phyloP scores from a whole-genome alignment of 2,888 invertebrate genomes.

The Chirona hameri region DNA sequence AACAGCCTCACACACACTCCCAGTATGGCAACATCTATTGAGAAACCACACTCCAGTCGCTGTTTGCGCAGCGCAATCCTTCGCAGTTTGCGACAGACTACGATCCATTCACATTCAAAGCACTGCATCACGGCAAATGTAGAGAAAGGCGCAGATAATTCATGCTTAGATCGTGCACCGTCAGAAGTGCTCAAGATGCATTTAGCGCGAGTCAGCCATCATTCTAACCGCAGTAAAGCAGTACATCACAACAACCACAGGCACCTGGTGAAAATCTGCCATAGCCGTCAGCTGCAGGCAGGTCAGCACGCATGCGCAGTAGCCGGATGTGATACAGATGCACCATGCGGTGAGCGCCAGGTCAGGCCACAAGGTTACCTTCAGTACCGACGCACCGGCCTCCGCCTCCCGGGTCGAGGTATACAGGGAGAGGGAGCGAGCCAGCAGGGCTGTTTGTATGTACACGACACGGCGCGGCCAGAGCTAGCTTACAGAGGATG shows the following conservation, averaged over 20 bases:
- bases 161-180: background rate
- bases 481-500: background rate
- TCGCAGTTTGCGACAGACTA: no score
- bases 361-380: background rate
- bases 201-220: background rate
- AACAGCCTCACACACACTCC: no score
- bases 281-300: background rate
- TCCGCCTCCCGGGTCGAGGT: background rate
- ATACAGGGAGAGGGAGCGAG: background rate
- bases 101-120: no score
- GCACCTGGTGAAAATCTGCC: background rate
- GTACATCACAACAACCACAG: background rate
- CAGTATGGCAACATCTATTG: no score
- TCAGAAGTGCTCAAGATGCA: constrained; percentile 1
- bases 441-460: background rate
- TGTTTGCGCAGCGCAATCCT: no score
- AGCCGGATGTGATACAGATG: background rate
- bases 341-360: background rate
- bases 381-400: background rate
- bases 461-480: background rate
- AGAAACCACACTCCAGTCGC: no score
- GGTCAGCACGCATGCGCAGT: background rate
- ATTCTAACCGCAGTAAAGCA: background rate
- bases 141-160: no score
- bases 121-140: no score